A percentile compares a stretch with the other conserved stretches of the same genome.
Conservation (phyloP, 2,797 vertebrate genomes). For the Lindbergichthys nudifrons region DNA sequence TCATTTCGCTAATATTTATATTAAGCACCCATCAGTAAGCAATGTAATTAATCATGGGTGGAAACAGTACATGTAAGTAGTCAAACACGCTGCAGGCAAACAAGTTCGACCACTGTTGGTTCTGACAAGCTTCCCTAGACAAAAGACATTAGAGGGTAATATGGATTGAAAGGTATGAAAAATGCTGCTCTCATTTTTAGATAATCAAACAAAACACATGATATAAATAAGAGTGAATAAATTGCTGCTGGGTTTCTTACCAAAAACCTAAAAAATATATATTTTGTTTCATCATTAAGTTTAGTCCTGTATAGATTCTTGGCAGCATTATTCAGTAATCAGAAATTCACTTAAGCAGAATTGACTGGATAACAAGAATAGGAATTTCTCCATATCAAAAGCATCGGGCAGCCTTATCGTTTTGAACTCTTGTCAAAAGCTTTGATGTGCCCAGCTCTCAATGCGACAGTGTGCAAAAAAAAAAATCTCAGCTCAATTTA, state of each 20-base stretch:
- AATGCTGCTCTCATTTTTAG: conserved; percentile 40
- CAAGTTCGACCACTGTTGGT: conserved; percentile 67
- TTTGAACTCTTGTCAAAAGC: conserved; percentile 94
- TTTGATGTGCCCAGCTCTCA: conserved; percentile 94
- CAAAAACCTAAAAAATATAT: conserved; percentile 43
- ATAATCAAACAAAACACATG: conserved; percentile 62
- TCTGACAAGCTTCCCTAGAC: conserved; percentile 65
- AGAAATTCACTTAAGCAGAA: conserved; percentile 88
- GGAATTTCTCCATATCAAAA: conserved; percentile 87
- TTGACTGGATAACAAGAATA: conserved; percentile 88
- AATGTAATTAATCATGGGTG: conserved; percentile 64
- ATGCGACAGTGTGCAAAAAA: conserved; percentile 88
- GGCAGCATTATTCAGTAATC: conserved; percentile 82
- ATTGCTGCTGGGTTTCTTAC: conserved; percentile 55
- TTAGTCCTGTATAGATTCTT: conserved; percentile 75
- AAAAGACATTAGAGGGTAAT: conserved; percentile 66
- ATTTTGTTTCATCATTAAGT: conserved; percentile 79
- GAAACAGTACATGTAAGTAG: conserved; percentile 59
- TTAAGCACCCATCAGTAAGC: conserved; percentile 54
- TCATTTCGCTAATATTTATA: conserved; percentile 63
- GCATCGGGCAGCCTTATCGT: conserved; percentile 90
- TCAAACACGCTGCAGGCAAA: conserved; percentile 70
- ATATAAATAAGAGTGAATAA: conserved; percentile 54
- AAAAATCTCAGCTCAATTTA: conserved; percentile 99
- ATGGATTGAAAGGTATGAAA: conserved; percentile 52